Base-by-base conservation (phyloP, 2,888 invertebrate species). In the Tuta absoluta region DNA sequence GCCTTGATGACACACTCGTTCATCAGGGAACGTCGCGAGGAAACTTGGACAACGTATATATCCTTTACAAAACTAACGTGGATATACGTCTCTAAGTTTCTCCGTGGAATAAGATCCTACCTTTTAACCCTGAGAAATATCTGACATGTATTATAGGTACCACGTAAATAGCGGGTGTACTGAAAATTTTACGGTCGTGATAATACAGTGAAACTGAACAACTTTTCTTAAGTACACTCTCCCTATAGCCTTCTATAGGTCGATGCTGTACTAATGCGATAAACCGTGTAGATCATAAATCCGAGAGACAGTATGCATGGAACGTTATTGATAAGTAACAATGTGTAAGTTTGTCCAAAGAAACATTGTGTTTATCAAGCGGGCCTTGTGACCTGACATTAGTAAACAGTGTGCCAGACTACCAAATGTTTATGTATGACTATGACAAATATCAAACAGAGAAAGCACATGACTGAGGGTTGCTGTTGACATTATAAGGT, bases 381-480 rank as follows among this genome's bases (percentile, higher is more conserved):
- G n/a, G 14, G n/a, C 41, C 41, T 41, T 41, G 41, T 41, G 41
- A 41, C 41, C n/a, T 38, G 14, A 3, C 41, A 45, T n/a, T 45
- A 17, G 45, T 45, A n/a, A 45, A 45, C 45, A 45, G 45, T 45
- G 45, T 45, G 45, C 45, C n/a, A 45, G 45, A 45, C 45, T 14
- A 41, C 12, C 41, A 17, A n/a, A n/a, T 45, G 45, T 65, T 69
- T 72, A 74, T 78, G 78, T 75, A 81, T 80, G 80, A 82, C 81
- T 80, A 67, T 75, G 62, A 56, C 75, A 82, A 85, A 82, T 81
- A 85, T 80, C 82, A 71, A 75, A 66, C 65, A 63, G 64, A 63
- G 63, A 63, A 53, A 63, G 77, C 85, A 84, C 82, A 84, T 85
- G 85, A 85, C 81, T 80, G 70, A 69, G 65, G 66, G 69, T 66